A percentile compares a stretch with the other conserved stretches of the same genome.
Evolutionary conservation across 2,888 invertebrate genomes (phyloP).

Genomic region (Xanthia togata): DNA sequence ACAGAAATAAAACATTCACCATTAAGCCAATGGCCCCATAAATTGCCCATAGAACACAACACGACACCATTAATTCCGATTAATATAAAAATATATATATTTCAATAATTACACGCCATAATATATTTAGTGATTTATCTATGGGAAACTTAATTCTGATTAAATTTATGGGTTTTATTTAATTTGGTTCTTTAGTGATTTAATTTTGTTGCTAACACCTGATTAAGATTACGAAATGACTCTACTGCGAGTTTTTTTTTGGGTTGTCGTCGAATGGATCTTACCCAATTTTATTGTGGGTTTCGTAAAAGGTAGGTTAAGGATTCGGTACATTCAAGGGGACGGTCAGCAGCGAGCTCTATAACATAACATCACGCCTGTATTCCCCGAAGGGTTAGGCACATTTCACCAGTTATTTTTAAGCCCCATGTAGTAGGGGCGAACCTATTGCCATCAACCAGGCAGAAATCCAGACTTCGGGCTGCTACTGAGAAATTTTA

Average conservation of each 20-base stretch:
- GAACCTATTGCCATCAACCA: background rate
- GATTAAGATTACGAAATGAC: background rate
- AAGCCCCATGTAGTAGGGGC: background rate
- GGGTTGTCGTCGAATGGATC: too few relatives aligned
- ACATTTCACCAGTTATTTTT: background rate
- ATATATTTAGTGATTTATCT: conserved; percentile 54
- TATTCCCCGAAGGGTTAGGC: background rate
- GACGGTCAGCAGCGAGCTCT: background rate
- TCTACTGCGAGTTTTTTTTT: background rate
- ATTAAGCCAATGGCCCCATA: conserved; percentile 60
- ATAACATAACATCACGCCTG: background rate
- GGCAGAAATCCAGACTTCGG: background rate
- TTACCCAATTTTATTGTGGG: too few relatives aligned
- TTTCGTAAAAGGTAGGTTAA: background rate
- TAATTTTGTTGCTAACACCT: conserved; percentile 19
- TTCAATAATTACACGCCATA: conserved; percentile 62
- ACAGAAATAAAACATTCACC: conserved; percentile 45
- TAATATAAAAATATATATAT: conserved; percentile 60
- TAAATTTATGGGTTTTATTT: conserved; percentile 45
- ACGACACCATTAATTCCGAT: conserved; percentile 58
- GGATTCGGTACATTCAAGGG: too few relatives aligned
- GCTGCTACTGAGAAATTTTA: background rate
- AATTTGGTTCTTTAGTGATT: conserved; percentile 15
- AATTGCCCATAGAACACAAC: conserved; percentile 60
- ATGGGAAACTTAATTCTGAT: conserved; percentile 35